Conservation (phyloP, 1,140 invertebrate species). For the Lamellibrachia luymesi region DNA sequence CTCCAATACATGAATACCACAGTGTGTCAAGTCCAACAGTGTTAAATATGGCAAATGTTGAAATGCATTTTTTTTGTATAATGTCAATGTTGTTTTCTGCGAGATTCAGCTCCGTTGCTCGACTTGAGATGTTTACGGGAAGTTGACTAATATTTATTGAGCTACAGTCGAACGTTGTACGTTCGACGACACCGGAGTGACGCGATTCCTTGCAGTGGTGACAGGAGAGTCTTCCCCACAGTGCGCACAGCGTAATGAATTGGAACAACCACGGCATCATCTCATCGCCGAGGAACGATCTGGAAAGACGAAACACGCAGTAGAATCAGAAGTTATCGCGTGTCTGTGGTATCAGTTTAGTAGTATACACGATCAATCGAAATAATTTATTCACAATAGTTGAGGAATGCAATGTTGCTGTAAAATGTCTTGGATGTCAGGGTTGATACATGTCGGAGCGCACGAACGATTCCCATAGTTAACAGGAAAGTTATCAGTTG, state of each 20-base stretch:
- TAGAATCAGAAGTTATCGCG: neutral
- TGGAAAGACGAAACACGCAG: neutral
- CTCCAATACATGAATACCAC: neutral
- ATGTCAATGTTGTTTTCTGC: neutral
- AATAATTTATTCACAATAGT: no score
- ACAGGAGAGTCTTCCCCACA: neutral
- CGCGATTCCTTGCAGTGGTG: neutral
- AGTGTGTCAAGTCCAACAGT: neutral
- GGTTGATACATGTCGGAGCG: no score
- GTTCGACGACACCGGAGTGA: neutral
- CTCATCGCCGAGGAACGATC: neutral
- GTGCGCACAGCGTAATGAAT: neutral
- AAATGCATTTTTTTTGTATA: neutral
- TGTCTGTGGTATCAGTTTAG: neutral
- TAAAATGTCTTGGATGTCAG: no score
- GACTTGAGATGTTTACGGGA: neutral
- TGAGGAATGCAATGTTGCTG: no score
- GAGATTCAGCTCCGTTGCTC: neutral
- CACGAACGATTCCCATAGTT: no score
- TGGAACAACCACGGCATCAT: neutral
- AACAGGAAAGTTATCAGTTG: no score
- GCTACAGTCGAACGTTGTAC: neutral
- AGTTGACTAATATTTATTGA: neutral
- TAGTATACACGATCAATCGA: no score
- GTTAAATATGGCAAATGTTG: neutral